Evolutionary conservation across 2,113 vertebrate genomes (phyloP), one percentile per base, ranked within the genome.

Genomic region (Mystacornis crossleyi): DNA sequence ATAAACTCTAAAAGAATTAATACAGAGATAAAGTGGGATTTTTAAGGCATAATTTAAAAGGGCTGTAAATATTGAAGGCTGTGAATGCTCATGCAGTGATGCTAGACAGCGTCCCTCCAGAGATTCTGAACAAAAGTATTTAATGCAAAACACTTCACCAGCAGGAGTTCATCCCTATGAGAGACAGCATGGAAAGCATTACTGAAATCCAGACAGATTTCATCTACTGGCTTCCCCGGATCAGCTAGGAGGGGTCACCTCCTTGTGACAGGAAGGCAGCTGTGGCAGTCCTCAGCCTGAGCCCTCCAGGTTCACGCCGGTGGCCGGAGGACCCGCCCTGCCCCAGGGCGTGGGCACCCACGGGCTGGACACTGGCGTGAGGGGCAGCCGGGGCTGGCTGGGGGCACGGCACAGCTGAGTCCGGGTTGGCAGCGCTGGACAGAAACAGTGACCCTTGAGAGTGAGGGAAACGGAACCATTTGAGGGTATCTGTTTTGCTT

Each of bases 361-460:
- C 0, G 20, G 29, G 5, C 21, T 1, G 34, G 55, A 2, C 0
- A 1, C 7, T 4, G 42, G 42, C 42, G 7, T 18, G 42, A 18
- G 42, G 42, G 33, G 20, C 33, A 19, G 43, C 73, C 36, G n/a
- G 18, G 16, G 51, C 34, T 23, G 50, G 8, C 17, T 1, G 1
- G 20, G 60, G 51, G 58, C 23, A 8, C 3, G 66, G 55, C 33
- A 31, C 1, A 34, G 67, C 71, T 38, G 23, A 26, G 51, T 1
- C 3, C 6, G 8, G 21, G 24, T 4, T 43, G 23, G 26, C 28
- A 14, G 15, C 18, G 38, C 69, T 47, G 0, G 4, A 5, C 3
- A 19, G 48, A 14, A 47, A 14, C 21, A 19, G 2, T 2, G 9
- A 5, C 16, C 18, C 8, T 1, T 50, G 61, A 33, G 36, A 29